Base-by-base conservation (phyloP, 2,888 invertebrate species). In the Yponomeuta malinellus region DNA sequence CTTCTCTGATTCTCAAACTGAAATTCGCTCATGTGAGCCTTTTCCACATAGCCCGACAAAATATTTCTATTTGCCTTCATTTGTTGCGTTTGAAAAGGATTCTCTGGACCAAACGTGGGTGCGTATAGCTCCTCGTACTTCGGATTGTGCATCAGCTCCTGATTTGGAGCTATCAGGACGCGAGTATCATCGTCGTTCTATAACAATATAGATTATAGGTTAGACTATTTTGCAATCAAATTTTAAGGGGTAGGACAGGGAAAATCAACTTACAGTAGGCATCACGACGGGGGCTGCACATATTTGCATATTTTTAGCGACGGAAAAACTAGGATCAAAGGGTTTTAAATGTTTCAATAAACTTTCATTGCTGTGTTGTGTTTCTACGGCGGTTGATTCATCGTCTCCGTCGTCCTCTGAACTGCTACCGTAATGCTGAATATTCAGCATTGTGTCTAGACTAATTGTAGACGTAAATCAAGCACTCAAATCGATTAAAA, bases 1-100 rank as follows among this genome's bases (percentile, higher is more conserved):
- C 98, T 91, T 72, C 99, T 93, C 83, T 99, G 98, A 83, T 97
- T 98, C 86, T 99, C 99, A 93, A 99, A 99, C 79, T 98, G 97
- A 87, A 99, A 99, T 78, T 97, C 97, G 87, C 97, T 99, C 70
- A 99, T 95, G 84, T 99, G 98, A 0, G 99, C 98, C 74, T 96
- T 95, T 82, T 99, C 99, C 0, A 98, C 97, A 88, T 95, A 98
- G 0, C 99, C 99, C 0, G 99, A 96, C 12, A 99, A 90, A 78
- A 96, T 98, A 83, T 99, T 99, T 81, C 97, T 96, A 8, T 94
- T 93, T 0, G 98, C 97, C 74, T 94, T 94, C 91, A 98, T 96
- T 80, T 98, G 98, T 80, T 96, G 95, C 0, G 98, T 98, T 87
- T 97, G 95, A 82, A 96, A 97, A 0, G 99, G 99, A 89, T 99